Evolutionary conservation across 2,113 vertebrate genomes (phyloP).

Genomic region (Sciurus niger): DNA sequence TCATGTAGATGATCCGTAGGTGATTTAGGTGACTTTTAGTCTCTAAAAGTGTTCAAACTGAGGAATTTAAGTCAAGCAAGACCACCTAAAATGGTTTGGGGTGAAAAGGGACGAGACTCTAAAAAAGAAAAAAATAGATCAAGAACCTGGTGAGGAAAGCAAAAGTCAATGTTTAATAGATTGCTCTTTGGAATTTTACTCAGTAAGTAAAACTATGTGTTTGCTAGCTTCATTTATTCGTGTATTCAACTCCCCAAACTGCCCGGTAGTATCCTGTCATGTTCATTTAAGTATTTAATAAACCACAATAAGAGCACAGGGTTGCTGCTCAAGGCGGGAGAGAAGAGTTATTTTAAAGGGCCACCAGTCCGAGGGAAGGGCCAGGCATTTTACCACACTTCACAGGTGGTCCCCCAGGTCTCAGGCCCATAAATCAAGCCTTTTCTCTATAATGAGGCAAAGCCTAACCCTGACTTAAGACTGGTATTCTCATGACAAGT

Average conservation of each 20-base stretch:
- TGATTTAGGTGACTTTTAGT: background rate
- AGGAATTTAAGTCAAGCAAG: background rate
- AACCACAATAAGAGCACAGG: background rate
- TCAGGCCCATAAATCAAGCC: background rate
- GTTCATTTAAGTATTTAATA: conserved; percentile 43
- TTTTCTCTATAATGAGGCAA: background rate
- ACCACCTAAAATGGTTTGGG: background rate
- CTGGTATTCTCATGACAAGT: background rate
- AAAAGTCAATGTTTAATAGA: background rate
- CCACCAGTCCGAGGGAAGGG: background rate
- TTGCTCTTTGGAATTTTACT: conserved; percentile 32
- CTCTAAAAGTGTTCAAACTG: background rate
- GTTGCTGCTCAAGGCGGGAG: background rate
- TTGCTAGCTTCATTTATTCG: background rate
- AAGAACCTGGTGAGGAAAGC: conserved; percentile 15
- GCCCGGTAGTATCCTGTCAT: background rate
- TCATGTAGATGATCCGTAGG: background rate
- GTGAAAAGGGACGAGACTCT: background rate
- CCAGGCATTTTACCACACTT: background rate
- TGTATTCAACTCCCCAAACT: background rate
- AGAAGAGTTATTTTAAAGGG: background rate
- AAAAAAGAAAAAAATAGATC: background rate
- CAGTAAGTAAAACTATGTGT: background rate
- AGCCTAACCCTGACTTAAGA: conserved; percentile 4
- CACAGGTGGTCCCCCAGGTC: background rate